Evolutionary conservation across 2,113 vertebrate species (phyloP).

Genomic region (Litocranius walleri): DNA sequence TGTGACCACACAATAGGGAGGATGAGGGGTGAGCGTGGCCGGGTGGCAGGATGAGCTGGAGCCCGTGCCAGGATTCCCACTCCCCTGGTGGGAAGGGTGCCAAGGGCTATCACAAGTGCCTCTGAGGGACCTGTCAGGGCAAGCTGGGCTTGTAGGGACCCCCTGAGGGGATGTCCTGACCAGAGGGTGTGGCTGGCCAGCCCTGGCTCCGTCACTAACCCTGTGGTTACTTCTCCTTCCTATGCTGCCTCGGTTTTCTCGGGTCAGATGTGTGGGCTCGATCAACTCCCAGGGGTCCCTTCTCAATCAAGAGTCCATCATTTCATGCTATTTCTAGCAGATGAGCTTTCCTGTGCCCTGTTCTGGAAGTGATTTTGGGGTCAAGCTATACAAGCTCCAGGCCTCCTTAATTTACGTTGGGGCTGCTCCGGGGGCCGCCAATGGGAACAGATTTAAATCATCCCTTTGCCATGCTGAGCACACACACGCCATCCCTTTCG

Average conservation of each 20-base stretch:
- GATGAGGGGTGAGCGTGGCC: accelerated
- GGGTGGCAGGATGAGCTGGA: background rate
- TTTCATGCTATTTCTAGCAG: background rate
- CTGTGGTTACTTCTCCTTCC: background rate
- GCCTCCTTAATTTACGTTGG: background rate
- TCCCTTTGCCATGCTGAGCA: constrained; percentile 5
- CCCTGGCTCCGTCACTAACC: background rate
- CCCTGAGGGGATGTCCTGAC: background rate
- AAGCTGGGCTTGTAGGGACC: background rate
- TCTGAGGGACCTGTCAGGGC: background rate
- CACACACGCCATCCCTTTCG: constrained; percentile 38
- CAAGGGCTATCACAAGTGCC: background rate
- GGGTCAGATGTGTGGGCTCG: background rate
- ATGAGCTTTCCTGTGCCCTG: background rate
- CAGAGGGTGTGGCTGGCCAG: too few relatives aligned
- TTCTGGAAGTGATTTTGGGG: constrained; percentile 38
- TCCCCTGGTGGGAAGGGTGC: accelerated
- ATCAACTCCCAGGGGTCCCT: background rate
- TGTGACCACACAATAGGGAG: accelerated
- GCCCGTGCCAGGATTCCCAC: too few relatives aligned
- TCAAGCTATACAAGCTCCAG: constrained; percentile 19
- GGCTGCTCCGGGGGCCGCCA: constrained; percentile 6
- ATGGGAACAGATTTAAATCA: constrained; percentile 56
- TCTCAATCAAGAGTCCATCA: background rate
- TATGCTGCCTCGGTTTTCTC: background rate